phyloP scores from a whole-genome alignment of 1,140 invertebrate genomes.

The Ips nitidus region DNA sequence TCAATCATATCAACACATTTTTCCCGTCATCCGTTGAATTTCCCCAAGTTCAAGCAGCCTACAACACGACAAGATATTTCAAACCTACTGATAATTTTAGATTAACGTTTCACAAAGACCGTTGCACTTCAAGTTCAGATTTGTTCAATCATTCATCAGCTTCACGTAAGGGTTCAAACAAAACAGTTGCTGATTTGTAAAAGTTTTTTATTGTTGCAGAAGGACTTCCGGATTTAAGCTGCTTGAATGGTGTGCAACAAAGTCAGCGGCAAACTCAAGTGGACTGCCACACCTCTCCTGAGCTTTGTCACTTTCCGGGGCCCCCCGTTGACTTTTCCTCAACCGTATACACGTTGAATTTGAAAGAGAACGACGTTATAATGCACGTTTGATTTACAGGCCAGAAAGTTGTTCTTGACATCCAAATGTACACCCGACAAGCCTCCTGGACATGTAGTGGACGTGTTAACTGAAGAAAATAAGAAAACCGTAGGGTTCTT shows the following conservation, averaged over 20 bases:
- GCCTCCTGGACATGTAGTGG: constrained; percentile 20
- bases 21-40: constrained; percentile 30
- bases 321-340: constrained; percentile 14
- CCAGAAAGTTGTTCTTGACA: constrained; percentile 29
- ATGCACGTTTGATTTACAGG: constrained; percentile 9
- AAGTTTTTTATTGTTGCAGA: constrained; percentile 13
- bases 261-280: constrained; percentile 5
- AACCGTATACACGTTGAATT: not conserved
- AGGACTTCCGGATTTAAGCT: constrained; percentile 24
- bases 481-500: constrained; percentile 27
- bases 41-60: constrained; percentile 2
- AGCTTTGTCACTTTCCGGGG: not conserved
- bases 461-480: constrained; percentile 21
- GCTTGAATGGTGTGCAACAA: constrained; percentile 1
- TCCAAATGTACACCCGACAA: constrained; percentile 12
- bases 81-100: constrained; percentile 18
- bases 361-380: not conserved
- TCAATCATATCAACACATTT: constrained; percentile 12
- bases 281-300: not conserved
- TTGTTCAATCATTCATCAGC: constrained; percentile 4
- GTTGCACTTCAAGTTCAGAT: constrained; percentile 35
- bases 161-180: not conserved
- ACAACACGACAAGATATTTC: constrained; percentile 30
- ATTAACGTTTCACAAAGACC: constrained; percentile 38
- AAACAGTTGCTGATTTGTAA: not conserved